A percentile compares a stretch with the other conserved stretches of the same genome.
phyloP scores from a whole-genome alignment of 2,113 vertebrate species.

The Astur gentilis region DNA sequence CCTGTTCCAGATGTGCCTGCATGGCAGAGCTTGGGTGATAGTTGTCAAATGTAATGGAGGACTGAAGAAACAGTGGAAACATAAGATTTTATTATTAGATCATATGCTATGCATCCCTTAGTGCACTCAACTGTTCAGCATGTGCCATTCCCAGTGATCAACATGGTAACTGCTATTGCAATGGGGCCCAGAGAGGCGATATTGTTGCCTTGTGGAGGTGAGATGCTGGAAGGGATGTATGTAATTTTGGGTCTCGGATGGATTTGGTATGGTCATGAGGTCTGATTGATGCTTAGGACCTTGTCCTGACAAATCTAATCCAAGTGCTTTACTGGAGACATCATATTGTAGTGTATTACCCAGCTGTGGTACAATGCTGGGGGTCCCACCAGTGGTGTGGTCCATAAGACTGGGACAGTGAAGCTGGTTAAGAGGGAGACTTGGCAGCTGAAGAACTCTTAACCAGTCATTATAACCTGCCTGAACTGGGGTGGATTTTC shows the following conservation, averaged over 20 bases:
- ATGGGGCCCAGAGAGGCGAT: rapidly evolving
- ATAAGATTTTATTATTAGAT: background rate
- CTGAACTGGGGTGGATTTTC: background rate
- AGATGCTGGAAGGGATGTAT: background rate
- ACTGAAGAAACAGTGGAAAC: background rate
- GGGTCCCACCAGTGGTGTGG: background rate
- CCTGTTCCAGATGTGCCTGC: background rate
- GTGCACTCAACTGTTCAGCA: background rate
- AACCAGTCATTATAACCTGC: background rate
- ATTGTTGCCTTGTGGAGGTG: background rate
- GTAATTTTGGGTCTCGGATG: background rate
- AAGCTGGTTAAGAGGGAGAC: background rate
- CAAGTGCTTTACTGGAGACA: background rate
- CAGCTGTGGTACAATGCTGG: background rate
- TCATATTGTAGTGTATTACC: background rate
- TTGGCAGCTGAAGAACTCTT: background rate
- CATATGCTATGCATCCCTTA: background rate
- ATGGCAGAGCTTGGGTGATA: background rate
- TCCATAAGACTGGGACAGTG: background rate
- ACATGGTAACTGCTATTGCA: background rate
- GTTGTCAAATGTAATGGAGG: background rate
- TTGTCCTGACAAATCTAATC: background rate
- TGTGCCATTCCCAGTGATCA: background rate
- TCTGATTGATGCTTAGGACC: background rate
- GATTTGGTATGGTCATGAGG: background rate